Conservation (phyloP, 2,888 invertebrate species). For the Brachypterus glaber region DNA sequence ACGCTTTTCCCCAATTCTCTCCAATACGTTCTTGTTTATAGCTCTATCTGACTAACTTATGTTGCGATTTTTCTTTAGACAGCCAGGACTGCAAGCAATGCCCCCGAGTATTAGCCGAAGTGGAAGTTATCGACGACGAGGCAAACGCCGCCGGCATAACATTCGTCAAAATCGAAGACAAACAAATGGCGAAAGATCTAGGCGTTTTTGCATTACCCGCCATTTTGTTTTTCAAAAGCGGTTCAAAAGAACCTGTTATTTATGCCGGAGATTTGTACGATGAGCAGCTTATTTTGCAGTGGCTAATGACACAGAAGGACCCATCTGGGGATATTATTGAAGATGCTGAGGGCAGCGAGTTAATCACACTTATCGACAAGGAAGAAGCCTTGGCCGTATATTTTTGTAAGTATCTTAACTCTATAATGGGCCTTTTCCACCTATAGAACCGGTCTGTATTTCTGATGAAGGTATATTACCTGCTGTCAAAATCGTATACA, state of each 20-base stretch:
- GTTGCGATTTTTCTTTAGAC: slow-evolving; percentile 61
- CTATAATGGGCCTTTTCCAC: not conserved
- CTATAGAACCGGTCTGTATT: no score
- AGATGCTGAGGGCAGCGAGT: slow-evolving; percentile 71
- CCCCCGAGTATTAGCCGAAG: slow-evolving; percentile 74
- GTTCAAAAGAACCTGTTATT: slow-evolving; percentile 81
- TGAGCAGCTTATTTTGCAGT: slow-evolving; percentile 79
- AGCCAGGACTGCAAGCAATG: slow-evolving; percentile 94
- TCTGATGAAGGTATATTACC: no score
- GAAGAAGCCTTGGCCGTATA: slow-evolving; percentile 80
- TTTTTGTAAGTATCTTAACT: slow-evolving; percentile 66
- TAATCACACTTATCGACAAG: slow-evolving; percentile 65
- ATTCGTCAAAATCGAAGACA: slow-evolving; percentile 86
- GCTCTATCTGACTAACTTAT: no score
- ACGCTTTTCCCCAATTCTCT: no score
- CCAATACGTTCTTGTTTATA: no score
- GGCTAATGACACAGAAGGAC: slow-evolving; percentile 86
- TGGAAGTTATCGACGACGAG: slow-evolving; percentile 90
- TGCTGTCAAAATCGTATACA: no score
- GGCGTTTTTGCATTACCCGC: slow-evolving; percentile 88
- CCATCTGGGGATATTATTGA: slow-evolving; percentile 87
- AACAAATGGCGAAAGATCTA: slow-evolving; percentile 73
- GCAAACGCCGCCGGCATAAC: slow-evolving; percentile 84
- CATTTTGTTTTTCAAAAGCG: slow-evolving; percentile 80
- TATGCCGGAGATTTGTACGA: slow-evolving; percentile 85